phyloP scores from a whole-genome alignment of 2,797 vertebrate genomes.

The Podarcis siculus region DNA sequence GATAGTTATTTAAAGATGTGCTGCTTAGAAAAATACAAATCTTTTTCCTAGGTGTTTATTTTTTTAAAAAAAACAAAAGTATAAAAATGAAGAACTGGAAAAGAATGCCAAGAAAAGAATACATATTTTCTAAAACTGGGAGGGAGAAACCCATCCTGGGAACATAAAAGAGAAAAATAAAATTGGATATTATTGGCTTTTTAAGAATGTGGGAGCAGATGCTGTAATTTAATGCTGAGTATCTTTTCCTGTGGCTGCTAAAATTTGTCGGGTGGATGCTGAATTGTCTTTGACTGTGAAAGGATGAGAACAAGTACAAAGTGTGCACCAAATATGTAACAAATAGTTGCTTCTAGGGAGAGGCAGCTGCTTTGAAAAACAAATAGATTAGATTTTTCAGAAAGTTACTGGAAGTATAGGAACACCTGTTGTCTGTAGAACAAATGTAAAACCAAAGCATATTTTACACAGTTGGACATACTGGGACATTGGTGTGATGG shows the following conservation, averaged over 20 bases:
- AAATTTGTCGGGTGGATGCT: background rate
- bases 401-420: background rate
- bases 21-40: background rate
- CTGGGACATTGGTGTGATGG: background rate
- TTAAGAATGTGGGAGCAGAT: conserved; percentile 7
- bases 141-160: background rate
- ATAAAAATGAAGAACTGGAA: conserved; percentile 19
- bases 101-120: background rate
- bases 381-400: background rate
- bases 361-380: conserved; percentile 35
- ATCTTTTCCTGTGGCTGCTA: background rate
- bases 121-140: background rate
- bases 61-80: background rate
- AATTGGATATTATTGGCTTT: conserved; percentile 7
- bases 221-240: conserved; percentile 13
- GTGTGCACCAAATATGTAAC: conserved; percentile 5
- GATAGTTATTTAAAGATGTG: background rate
- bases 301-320: conserved; percentile 3
- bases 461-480: background rate
- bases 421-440: background rate
- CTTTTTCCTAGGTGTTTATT: background rate
- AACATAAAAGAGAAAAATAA: conserved; percentile 22
- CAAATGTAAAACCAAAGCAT: background rate
- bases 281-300: conserved; percentile 2
- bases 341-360: conserved; percentile 57